Evolutionary conservation across 2,888 invertebrate species (phyloP).

Genomic region (Drosophila neonasuta): DNA sequence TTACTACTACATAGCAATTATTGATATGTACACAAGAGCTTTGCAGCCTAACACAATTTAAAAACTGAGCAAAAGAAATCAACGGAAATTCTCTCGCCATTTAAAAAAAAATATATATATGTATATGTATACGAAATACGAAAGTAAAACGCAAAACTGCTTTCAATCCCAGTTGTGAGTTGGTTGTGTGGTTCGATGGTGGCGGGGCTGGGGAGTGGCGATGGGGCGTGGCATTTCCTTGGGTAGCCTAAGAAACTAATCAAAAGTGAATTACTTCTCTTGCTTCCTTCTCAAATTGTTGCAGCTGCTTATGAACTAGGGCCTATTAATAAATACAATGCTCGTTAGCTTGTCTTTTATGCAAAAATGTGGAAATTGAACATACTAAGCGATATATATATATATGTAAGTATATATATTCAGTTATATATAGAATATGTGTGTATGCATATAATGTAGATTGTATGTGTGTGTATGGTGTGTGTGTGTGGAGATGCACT

Average conservation of each 20-base stretch:
- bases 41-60: constrained; percentile 52
- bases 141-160: constrained; percentile 31
- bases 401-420: constrained; percentile 27
- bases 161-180: constrained; percentile 15
- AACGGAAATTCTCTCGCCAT: neutral
- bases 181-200: neutral
- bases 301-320: constrained; percentile 58
- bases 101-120: constrained; percentile 13
- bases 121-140: constrained; percentile 7
- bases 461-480: constrained; percentile 15
- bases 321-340: constrained; percentile 69
- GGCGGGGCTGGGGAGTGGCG: neutral
- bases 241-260: constrained; percentile 44
- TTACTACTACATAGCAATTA: constrained; percentile 54
- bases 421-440: constrained; percentile 25
- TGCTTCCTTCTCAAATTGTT: constrained; percentile 21
- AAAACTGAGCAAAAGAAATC: constrained; percentile 14
- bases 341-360: constrained; percentile 72
- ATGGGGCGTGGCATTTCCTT: constrained; percentile 25
- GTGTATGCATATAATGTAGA: constrained; percentile 24
- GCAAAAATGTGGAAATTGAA: constrained; percentile 68
- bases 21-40: constrained; percentile 70
- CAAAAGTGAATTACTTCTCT: constrained; percentile 20
- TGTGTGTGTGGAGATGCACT: constrained; percentile 38
- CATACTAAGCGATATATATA: constrained; percentile 47